Base-by-base conservation (phyloP, 2,797 vertebrate species). In the Enteromius anoplus region DNA sequence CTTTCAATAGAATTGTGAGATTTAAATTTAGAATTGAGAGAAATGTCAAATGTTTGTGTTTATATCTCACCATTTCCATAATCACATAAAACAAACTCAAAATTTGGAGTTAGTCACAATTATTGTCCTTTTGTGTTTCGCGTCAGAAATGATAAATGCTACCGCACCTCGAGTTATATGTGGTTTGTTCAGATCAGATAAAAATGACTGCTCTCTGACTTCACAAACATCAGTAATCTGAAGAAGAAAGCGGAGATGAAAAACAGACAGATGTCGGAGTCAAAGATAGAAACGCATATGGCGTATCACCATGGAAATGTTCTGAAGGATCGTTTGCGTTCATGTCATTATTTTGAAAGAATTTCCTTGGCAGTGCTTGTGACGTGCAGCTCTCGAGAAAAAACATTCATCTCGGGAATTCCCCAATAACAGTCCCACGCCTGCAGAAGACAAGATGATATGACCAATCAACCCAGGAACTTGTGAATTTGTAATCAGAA, bases 281-380 rank as follows among this genome's bases (percentile, higher is more conserved):
- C 37, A 80, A 37, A 29, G 47, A 65, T 29, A 42, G 84, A 82
- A 40, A 66, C 45, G 26, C 75, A 55, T 78, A 58, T 37, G 51
- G 49, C 26, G 7, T 3, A 72, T 86, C 75, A 70, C 75, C 69
- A 86, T 86, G 75, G 86, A 64, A 86, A 86, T 82, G 69, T 34
- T 14, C 4, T 34, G 68, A 84, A 71, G 40, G 53, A 49, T 53
- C 42, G 49, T 62, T 86, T 75, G 51, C 19, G 58, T 80, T 73
- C 32, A 66, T 9, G 47, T 81, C 42, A 81, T 75, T 82, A 71
- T 69, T 32, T 65, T 68, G 26, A 70, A 83, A 75, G 42, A 23
- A 76, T 42, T 71, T 75, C 70, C 68, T 34, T 75, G 69, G 69
- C 77, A 55, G 70, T 10, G 45, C 32, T 79, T 53, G 70, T 75